phyloP scores from a whole-genome alignment of 92 coral and sea anemone genomes.

The Desmophyllum pertusum region DNA sequence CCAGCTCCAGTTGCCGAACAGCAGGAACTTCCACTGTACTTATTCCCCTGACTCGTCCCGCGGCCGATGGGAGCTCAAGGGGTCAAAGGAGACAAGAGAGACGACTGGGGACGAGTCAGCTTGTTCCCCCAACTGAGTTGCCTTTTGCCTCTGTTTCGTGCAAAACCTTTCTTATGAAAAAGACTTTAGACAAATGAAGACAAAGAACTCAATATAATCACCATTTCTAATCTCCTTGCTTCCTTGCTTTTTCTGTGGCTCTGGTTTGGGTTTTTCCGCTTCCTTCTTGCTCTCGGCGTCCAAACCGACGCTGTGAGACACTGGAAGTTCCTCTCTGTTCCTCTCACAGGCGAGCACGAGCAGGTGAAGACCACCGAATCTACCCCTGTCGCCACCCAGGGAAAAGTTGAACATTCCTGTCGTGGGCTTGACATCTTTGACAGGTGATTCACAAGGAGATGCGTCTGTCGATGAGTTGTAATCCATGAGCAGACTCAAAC shows the following conservation, averaged over 20 bases:
- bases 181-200: neutral
- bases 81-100: too few relatives aligned
- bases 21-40: too few relatives aligned
- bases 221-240: slow-evolving; percentile 10
- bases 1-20: too few relatives aligned
- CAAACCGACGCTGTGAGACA: neutral
- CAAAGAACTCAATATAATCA: neutral
- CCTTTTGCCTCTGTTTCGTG: too few relatives aligned
- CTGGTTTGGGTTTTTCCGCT: neutral
- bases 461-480: slow-evolving; percentile 85
- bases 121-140: too few relatives aligned
- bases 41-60: too few relatives aligned
- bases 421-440: slow-evolving; percentile 17
- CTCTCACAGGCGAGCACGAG: slow-evolving; percentile 36
- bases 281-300: neutral
- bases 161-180: too few relatives aligned
- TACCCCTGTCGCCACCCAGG: neutral
- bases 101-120: too few relatives aligned
- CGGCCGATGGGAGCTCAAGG: too few relatives aligned
- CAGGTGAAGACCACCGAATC: slow-evolving; percentile 26
- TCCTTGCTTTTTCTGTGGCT: slow-evolving; percentile 1
- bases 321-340: neutral
- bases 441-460: slow-evolving; percentile 56
- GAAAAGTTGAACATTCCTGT: slow-evolving; percentile 32
- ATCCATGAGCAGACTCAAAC: slow-evolving; percentile 80